Evolutionary conservation across 1,140 invertebrate species (phyloP), one percentile per base, ranked within the genome.

Genomic region (Plectus sambesii): DNA sequence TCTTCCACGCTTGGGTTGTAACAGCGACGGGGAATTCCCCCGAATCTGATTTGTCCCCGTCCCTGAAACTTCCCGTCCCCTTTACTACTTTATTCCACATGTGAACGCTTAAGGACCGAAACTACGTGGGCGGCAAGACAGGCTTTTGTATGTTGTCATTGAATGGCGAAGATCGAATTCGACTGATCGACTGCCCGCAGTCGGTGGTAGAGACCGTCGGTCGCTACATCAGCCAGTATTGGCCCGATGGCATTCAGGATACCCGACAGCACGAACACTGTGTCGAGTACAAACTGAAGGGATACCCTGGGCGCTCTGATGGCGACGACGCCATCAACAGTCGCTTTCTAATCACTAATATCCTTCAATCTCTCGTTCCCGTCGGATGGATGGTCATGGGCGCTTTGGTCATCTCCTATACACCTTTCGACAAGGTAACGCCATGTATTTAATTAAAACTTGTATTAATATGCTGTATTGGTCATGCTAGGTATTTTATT

Each of bases 271-370:
- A 42, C 6, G 41, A 23, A 30, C 15, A 27, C 19, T 42, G 5
- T 23, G 41, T 22, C 8, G 41, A 42, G 41, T 46, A 40, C 36
- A 46, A 46, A 41, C 26, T 46, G 35, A 42, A 42, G 5, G 44
- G 44, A 6, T 46, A 46, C 19, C 44, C 44, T 15, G 36, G 44
- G 44, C n/a, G 5, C 25, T 29, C 44, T 19, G 37, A 39, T 42
- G n/a, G n/a, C n/a, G 25, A 5, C 38, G 37, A 42, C 25, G 35
- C 44, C 6, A 20, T 46, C 4, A 5, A 6, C 39, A 39, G 25
- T 19, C 44, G 44, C 25, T 5, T 42, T 12, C 36, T 46, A 29
- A 20, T 46, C 4, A 6, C 44, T 22, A 20, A 6, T 29, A 42
- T 46, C 20, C 44, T 46, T 8, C 5, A 35, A 19, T 5, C 4